Evolutionary conservation across 2,797 vertebrate genomes (phyloP), one percentile per base, ranked within the genome.

Genomic region (Aselliscus stoliczkanus): DNA sequence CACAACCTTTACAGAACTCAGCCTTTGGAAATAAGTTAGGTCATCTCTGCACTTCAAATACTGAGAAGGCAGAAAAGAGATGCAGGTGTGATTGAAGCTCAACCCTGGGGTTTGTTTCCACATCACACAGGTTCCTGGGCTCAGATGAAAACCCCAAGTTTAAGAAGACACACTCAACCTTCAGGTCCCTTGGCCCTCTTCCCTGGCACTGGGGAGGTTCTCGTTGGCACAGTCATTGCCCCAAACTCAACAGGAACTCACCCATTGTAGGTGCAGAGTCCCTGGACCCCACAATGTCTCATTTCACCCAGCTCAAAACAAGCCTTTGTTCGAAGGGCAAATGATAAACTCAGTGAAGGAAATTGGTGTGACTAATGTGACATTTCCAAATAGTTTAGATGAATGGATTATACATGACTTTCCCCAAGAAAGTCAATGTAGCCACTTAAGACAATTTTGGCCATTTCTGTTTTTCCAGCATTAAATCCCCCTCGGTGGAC

Each of bases 401-500:
- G 60, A 75, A 70, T 56, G 34, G 47, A 7, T 34, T 52, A 3
- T 2, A 60, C 34, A 50, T 27, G 20, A 29, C 47, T 29, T 58
- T 92, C 69, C 79, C 82, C 13, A 65, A 91, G 67, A 91, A 79
- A 65, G 23, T 20, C 79, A 25, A 2, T 25, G 39, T 37, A 29
- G 64, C 12, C 64, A 85, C 14, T 54, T 87, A 44, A 52, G 88
- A 83, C 34, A 52, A 39, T 73, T 79, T 92, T 72, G 69, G 60
- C 42, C 29, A 29, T 67, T 37, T 93, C 34, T 64, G 56, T 31
- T 37, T 87, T 64, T 76, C 80, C 58, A 72, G 69, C 67, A 34
- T 75, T 70, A 75, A 92, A 83, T 56, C 75, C 62, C 34, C 27
- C 52, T 75, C 39, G 18, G n/a, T 80, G 58, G 54, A 56, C 47